Conservation (phyloP, 2,888 invertebrate genomes). For the Tillus elongatus region DNA sequence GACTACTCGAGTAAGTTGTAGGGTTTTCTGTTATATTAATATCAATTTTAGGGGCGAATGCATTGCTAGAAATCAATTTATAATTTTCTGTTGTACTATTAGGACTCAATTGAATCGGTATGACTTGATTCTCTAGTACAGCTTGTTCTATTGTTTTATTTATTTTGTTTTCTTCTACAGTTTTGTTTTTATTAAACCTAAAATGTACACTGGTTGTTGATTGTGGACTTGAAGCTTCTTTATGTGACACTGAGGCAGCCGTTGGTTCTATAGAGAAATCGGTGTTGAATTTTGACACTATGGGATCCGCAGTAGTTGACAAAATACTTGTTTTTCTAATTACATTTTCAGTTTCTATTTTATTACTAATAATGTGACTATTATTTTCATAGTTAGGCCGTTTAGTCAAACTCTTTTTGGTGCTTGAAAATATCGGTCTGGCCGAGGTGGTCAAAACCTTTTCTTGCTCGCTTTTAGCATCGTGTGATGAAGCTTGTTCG, state of each 20-base stretch:
- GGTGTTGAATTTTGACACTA: background rate
- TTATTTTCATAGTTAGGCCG: constrained; percentile 24
- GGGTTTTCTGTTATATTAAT: too few species aligned
- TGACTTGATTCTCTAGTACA: constrained; percentile 33
- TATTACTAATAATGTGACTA: constrained; percentile 28
- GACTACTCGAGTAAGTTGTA: too few species aligned
- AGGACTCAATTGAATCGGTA: too few species aligned
- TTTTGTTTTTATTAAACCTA: constrained; percentile 8
- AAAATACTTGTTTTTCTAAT: constrained; percentile 19
- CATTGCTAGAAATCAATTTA: too few species aligned
- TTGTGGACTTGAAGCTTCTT: too few species aligned
- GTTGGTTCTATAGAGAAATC: constrained; percentile 23
- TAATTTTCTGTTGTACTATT: too few species aligned
- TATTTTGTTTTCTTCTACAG: constrained; percentile 14
- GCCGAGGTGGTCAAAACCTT: constrained; percentile 17
- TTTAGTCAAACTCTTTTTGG: constrained; percentile 25
- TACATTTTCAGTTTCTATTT: constrained; percentile 32
- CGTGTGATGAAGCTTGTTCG: constrained; percentile 14
- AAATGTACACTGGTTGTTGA: too few species aligned
- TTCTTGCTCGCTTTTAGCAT: constrained; percentile 14
- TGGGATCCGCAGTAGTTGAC: constrained; percentile 9
- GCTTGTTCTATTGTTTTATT: constrained; percentile 23
- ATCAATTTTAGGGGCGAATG: too few species aligned
- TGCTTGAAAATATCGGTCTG: constrained; percentile 18
- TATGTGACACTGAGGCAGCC: too few species aligned